A percentile compares a stretch with the other conserved stretches of the same genome.
Conservation (phyloP, 2,888 invertebrate species). For the Myathropa florea region DNA sequence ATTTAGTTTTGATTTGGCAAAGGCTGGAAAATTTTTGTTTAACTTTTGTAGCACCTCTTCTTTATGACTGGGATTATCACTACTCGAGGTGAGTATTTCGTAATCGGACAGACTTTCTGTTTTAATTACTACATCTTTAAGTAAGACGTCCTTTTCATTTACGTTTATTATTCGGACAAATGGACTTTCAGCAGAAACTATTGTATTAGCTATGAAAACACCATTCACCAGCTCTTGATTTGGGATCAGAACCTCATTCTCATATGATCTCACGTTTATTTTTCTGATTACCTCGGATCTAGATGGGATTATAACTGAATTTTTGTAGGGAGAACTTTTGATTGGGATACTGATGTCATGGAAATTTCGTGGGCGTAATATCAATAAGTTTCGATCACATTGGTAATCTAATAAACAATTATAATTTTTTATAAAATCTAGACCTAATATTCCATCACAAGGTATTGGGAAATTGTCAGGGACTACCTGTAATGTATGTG, state of each 20-base stretch:
- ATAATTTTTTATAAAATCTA: background rate
- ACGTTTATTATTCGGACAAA: too few species aligned
- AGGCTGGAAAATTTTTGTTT: constrained; percentile 22
- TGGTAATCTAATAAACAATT: background rate
- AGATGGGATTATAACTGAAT: too few species aligned
- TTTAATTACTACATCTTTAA: background rate
- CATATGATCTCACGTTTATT: too few species aligned
- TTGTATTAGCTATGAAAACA: background rate
- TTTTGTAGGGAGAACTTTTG: too few species aligned
- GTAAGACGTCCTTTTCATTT: too few species aligned
- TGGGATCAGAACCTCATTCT: background rate
- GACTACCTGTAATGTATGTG: constrained; percentile 7
- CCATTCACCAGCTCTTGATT: background rate
- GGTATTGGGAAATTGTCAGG: constrained; percentile 12
- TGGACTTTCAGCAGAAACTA: too few species aligned
- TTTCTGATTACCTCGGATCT: background rate
- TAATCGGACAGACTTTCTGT: constrained; percentile 13
- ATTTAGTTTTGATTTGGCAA: background rate
- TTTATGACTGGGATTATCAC: background rate
- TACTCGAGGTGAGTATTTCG: background rate
- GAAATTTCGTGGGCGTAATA: background rate
- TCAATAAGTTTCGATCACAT: background rate
- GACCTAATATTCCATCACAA: background rate
- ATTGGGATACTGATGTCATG: background rate
- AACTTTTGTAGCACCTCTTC: constrained; percentile 2